phyloP scores from a whole-genome alignment of 1,140 invertebrate species.

The Ceratitis capitata region DNA sequence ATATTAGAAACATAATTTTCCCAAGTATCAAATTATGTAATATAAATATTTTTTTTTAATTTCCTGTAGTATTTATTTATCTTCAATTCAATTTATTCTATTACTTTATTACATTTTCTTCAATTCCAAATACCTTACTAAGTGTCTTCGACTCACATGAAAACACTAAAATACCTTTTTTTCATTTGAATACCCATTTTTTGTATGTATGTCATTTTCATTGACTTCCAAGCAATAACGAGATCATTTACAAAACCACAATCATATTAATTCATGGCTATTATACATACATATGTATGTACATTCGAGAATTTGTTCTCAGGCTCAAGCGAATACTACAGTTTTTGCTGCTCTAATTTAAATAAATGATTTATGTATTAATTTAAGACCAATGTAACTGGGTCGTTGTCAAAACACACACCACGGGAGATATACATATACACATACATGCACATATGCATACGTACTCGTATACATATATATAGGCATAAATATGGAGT shows the following conservation, averaged over 20 bases:
- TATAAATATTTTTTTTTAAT: too few species aligned
- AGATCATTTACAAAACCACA: background rate
- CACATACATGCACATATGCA: background rate
- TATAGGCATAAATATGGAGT: background rate
- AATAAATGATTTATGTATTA: slow-evolving; percentile 37
- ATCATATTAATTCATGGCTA: background rate
- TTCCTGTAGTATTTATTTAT: too few species aligned
- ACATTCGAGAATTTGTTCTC: too few species aligned
- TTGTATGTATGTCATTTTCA: background rate
- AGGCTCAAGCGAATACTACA: slow-evolving; percentile 12
- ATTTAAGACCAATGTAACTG: slow-evolving; percentile 27
- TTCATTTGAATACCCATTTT: too few species aligned
- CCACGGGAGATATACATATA: background rate
- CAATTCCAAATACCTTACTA: too few species aligned
- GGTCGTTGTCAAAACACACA: slow-evolving; percentile 32
- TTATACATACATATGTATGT: too few species aligned
- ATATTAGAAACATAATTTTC: too few species aligned
- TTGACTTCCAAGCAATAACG: background rate
- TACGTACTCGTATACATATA: background rate
- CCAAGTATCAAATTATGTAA: too few species aligned
- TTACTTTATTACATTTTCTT: too few species aligned
- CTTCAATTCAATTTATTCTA: too few species aligned
- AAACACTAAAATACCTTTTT: too few species aligned
- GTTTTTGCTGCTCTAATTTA: slow-evolving; percentile 37
- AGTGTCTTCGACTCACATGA: too few species aligned